A percentile compares a stretch with the other conserved stretches of the same genome.
Evolutionary conservation across 2,888 invertebrate genomes (phyloP).

Genomic region (Zele albiditarsus): DNA sequence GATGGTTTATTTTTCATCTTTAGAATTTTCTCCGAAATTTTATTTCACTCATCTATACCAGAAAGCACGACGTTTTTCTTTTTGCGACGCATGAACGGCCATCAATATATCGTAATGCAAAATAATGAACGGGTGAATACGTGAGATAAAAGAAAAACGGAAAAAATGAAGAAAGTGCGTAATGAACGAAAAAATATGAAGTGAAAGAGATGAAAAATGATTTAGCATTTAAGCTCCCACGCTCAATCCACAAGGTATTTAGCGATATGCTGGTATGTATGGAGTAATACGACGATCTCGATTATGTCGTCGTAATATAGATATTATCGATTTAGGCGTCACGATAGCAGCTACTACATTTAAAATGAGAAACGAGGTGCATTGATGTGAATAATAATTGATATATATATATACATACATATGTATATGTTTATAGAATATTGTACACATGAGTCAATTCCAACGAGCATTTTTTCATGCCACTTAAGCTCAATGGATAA

Average conservation of each 20-base stretch:
- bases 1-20: background rate
- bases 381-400: background rate
- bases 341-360: background rate
- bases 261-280: conserved; percentile 48
- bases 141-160: too few species aligned
- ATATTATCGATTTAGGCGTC: conserved; percentile 35
- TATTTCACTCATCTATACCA: background rate
- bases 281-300: conserved; percentile 47
- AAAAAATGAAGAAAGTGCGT: too few species aligned
- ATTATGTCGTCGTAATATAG: conserved; percentile 40
- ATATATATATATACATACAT: conserved; percentile 2
- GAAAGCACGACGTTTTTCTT: background rate
- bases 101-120: conserved; percentile 4
- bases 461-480: conserved; percentile 72
- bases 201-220: conserved; percentile 37
- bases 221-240: conserved; percentile 53
- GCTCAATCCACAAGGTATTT: conserved; percentile 53
- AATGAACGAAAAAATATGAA: background rate
- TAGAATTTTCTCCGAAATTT: background rate
- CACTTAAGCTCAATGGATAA: conserved; percentile 67
- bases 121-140: background rate
- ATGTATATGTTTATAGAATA: conserved; percentile 51
- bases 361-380: background rate
- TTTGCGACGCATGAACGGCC: conserved; percentile 3
- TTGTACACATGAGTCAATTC: conserved; percentile 72